phyloP scores from a whole-genome alignment of 2,888 invertebrate species.

The Andrena trimmerana region DNA sequence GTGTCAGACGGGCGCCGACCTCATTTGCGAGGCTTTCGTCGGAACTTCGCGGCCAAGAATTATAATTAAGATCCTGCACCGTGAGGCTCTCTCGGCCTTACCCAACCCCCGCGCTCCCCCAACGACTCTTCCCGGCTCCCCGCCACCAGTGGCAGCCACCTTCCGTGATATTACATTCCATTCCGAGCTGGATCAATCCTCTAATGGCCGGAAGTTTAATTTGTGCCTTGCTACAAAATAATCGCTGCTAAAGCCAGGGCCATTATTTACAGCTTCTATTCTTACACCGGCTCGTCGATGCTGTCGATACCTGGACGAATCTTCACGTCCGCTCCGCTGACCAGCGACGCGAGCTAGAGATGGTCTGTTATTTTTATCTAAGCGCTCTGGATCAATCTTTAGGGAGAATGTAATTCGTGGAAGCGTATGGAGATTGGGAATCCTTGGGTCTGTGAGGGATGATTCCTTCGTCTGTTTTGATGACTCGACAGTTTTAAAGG shows the following conservation, averaged over 20 bases:
- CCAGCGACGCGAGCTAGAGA: too few relatives aligned
- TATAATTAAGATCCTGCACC: constrained; percentile 82
- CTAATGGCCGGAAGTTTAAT: constrained; percentile 81
- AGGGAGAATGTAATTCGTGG: too few relatives aligned
- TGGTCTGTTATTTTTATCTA: too few relatives aligned
- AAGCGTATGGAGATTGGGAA: too few relatives aligned
- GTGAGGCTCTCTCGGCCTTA: constrained; percentile 57
- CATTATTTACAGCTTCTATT: constrained; percentile 70
- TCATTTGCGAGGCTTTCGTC: constrained; percentile 81
- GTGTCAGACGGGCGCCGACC: constrained; percentile 82
- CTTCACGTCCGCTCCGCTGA: neutral
- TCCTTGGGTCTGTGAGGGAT: neutral
- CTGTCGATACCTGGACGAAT: constrained; percentile 41
- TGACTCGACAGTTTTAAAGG: constrained; percentile 9
- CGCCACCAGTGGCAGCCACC: constrained; percentile 65
- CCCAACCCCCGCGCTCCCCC: constrained; percentile 31
- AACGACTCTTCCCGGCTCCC: constrained; percentile 42
- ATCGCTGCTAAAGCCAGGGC: constrained; percentile 69
- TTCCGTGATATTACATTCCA: constrained; percentile 83
- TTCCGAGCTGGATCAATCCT: constrained; percentile 80
- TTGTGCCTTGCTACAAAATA: constrained; percentile 79
- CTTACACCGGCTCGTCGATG: constrained; percentile 46
- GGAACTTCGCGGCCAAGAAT: constrained; percentile 83
- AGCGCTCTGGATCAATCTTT: too few relatives aligned
- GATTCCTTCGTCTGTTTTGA: neutral